Percentiles rank a stretch among this genome's conserved stretches.
These are phyloP conservation scores for Mohoua ochrocephala DNA, from an alignment of 2,113 vertebrate genomes.

Conservation along the genomic window DNA sequence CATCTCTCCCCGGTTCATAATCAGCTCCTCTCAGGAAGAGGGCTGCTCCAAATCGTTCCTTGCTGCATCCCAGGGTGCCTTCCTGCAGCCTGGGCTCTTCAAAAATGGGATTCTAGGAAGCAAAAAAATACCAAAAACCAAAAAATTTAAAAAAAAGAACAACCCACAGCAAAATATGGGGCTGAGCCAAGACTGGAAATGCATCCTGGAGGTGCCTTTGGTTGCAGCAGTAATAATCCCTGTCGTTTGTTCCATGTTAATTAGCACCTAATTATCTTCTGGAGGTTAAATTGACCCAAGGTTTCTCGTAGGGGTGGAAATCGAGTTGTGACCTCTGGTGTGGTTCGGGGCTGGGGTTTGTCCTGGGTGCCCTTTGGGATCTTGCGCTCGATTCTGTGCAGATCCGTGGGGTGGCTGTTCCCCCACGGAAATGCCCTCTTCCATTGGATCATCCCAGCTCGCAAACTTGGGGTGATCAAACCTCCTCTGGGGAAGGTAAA, in stretches of 20 bases:
- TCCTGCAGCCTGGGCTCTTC: slow-evolving; percentile 13
- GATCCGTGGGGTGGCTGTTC: background rate
- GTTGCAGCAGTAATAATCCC: slow-evolving; percentile 38
- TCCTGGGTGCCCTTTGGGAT: background rate
- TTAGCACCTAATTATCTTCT: slow-evolving; percentile 36
- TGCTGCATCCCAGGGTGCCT: slow-evolving; percentile 13
- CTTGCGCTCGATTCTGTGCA: background rate
- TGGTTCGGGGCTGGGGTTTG: background rate
- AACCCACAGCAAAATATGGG: background rate
- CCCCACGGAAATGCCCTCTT: background rate
- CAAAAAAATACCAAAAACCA: background rate
- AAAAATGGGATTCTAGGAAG: background rate
- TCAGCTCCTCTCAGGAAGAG: slow-evolving; percentile 57
- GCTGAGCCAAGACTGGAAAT: background rate
- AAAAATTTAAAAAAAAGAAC: background rate
- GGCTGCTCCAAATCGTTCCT: slow-evolving; percentile 31
- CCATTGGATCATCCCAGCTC: background rate
- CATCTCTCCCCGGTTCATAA: slow-evolving; percentile 55
- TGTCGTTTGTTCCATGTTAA: slow-evolving; percentile 32
- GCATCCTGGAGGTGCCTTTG: slow-evolving; percentile 15
- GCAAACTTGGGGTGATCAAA: background rate
- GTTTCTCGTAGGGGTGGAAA: background rate
- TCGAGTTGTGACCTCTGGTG: background rate
- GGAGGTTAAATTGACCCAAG: slow-evolving; percentile 9
- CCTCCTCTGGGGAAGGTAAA: background rate